These are phyloP conservation scores for Drosophila meridiana DNA, from an alignment of 2,888 invertebrate species.

Conservation along the genomic window DNA sequence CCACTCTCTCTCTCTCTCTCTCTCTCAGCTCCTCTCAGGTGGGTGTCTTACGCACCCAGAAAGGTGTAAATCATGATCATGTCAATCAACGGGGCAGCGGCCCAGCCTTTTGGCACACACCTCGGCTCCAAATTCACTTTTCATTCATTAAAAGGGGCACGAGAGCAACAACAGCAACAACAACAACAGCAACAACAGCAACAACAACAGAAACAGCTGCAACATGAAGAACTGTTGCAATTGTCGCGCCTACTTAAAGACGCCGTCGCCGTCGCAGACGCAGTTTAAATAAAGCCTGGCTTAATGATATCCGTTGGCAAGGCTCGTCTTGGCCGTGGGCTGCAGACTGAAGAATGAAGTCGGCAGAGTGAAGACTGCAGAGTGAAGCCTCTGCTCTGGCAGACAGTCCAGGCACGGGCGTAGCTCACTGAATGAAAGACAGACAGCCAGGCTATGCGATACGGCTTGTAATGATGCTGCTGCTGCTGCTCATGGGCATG, in stretches of 20 bases:
- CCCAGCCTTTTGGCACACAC: slow-evolving; percentile 67
- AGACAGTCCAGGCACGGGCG: slow-evolving; percentile 28
- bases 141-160: slow-evolving; percentile 72
- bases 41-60: slow-evolving; percentile 81
- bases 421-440: slow-evolving; percentile 59
- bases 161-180: slow-evolving; percentile 42
- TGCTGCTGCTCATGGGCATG: slow-evolving; percentile 30
- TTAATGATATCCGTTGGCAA: slow-evolving; percentile 75
- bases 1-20: not conserved
- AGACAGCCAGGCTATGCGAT: slow-evolving; percentile 34
- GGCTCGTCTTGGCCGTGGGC: slow-evolving; percentile 57
- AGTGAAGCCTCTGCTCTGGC: slow-evolving; percentile 33
- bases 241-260: slow-evolving; percentile 77
- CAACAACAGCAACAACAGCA: slow-evolving; percentile 18
- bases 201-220: slow-evolving; percentile 18
- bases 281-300: slow-evolving; percentile 78
- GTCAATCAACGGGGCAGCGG: slow-evolving; percentile 78
- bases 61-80: slow-evolving; percentile 85
- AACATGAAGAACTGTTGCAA: slow-evolving; percentile 74
- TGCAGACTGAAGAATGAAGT: slow-evolving; percentile 35
- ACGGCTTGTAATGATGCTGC: slow-evolving; percentile 51
- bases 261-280: slow-evolving; percentile 31
- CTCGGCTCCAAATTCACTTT: slow-evolving; percentile 74
- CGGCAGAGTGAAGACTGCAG: slow-evolving; percentile 28
- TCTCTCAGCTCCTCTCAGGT: slow-evolving; percentile 32